These are phyloP conservation scores for Tamandua tetradactyla DNA, from an alignment of 2,797 vertebrate genomes.

Conservation along the genomic window DNA sequence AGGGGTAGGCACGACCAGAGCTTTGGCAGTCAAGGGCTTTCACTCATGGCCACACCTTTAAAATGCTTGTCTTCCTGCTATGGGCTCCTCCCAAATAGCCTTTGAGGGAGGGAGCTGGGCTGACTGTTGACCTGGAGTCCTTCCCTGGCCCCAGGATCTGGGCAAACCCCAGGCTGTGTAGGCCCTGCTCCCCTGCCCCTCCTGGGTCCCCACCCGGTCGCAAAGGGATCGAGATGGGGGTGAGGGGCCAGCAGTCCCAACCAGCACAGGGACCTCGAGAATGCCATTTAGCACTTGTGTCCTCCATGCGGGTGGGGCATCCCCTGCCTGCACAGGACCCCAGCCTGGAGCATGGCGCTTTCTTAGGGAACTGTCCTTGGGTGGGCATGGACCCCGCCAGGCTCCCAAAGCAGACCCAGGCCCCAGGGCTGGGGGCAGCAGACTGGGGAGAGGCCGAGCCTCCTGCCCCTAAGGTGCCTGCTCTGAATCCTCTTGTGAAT, in stretches of 20 bases:
- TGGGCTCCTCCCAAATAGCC: too few relatives aligned
- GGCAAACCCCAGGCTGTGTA: not conserved
- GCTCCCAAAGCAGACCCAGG: not conserved
- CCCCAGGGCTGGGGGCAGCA: too few relatives aligned
- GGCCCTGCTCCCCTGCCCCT: not conserved
- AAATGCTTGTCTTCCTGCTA: slow-evolving; percentile 16
- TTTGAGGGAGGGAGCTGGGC: too few relatives aligned
- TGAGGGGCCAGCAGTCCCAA: fast-evolving
- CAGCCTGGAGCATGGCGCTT: not conserved
- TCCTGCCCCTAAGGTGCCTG: too few relatives aligned
- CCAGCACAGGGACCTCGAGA: not conserved
- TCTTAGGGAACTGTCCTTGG: not conserved
- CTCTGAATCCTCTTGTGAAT: too few relatives aligned
- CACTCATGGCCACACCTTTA: not conserved
- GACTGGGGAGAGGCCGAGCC: too few relatives aligned
- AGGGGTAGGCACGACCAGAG: not conserved
- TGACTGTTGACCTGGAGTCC: not conserved
- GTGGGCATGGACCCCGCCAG: not conserved
- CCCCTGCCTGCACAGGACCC: too few relatives aligned
- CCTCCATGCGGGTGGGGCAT: not conserved
- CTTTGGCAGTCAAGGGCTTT: slow-evolving; percentile 64
- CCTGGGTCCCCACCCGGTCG: not conserved
- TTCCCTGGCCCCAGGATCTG: fast-evolving
- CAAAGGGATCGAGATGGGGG: fast-evolving
- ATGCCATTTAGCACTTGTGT: not conserved